Evolutionary conservation across 2,113 vertebrate genomes (phyloP), one percentile per base, ranked within the genome.

Genomic region (Semnornis frantzii): DNA sequence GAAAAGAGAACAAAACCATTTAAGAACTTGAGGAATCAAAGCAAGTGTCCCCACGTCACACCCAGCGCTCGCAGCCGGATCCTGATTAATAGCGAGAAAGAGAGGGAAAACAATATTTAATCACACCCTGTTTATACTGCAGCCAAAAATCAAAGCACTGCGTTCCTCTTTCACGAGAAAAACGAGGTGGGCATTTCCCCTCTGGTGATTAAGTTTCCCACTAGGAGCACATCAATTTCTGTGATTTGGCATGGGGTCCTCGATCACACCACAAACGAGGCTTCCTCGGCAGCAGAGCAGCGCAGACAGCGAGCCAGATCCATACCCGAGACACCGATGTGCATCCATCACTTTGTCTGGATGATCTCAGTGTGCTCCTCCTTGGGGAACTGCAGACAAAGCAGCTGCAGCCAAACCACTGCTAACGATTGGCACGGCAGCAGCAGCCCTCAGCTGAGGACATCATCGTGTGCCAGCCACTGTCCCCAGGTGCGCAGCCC

Each of bases 91-190:
- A 96, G 79, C 90, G 90, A 77, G 83, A 83, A 74, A 75, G 80
- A 83, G 82, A 79, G 60, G 94, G 85, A 75, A 91, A 93, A 96
- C 95, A 96, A 94, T 93, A 95, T 95, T 95, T 93, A 94, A 96
- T 95, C 93, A 95, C 89, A 92, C 76, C 77, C 85, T 97, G 94
- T 94, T 96, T 96, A 95, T 91, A 59, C 60, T 34, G 82, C 60
- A 89, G 85, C 89, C 76, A 89, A 89, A 91, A 95, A 96, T 96
- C 95, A 96, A 97, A 97, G 94, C 12, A 2, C 63, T 72, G 71
- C 71, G 39, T 87, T 92, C 87, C 94, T 94, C 88, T 91, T 95
- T 89, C 93, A 93, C 71, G 96, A 93, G 93, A 92, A 96, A 96
- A 96, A 96, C 52, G 93, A 93, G 92, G 90, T 93, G 90, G 94